Evolutionary conservation across 2,888 invertebrate species (phyloP), one percentile per base, ranked within the genome.

Genomic region (Drosophila leonis): DNA sequence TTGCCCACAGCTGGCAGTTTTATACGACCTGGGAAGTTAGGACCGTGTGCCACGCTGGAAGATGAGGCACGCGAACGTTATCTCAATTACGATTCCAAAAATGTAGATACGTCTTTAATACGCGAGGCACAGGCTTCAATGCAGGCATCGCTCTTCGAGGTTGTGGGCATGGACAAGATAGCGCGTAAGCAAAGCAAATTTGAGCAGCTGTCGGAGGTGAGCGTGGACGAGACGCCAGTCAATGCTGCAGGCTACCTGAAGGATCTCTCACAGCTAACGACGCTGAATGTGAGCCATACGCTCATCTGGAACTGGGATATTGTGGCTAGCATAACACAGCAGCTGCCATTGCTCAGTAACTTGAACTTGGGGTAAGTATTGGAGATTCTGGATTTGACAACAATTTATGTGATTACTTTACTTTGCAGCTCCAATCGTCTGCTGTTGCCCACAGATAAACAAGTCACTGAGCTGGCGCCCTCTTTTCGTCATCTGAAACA

Each of bases 131-230:
- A 97, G 87, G 95, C 96, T 71, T 95, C 95, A 77, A 95, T 97
- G 89, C 96, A 96, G 55, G 97, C 97, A 0, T 96, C 97, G 0
- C 95, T 97, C 76, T 95, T 98, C 59, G 97, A 98, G 93, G 95
- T 98, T 94, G 97, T 98, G 61, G 98, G 98, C 15, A 97, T 98
- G 93, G 97, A 98, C 73, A 97, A 97, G 93, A 95, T 98, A 59
- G 95, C 95, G 41, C 94, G 94, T 29, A 94, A 94, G 82, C 95
- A 96, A 90, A 92, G 93, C 65, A 92, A 91, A 66, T 91, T 92
- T 31, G 93, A 92, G 39, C 91, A 93, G 61, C 71, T 93, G 8
- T 80, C 76, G 9, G 93, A 93, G 57, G 88, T 93, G 0, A 90
- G 91, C 54, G 91, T 92, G 0, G 91, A 92, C 37, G 87, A 90